Percentiles rank a stretch among this genome's conserved stretches.
Evolutionary conservation across 2,888 invertebrate genomes (phyloP).

Genomic region (Acanthosoma haemorrhoidale): DNA sequence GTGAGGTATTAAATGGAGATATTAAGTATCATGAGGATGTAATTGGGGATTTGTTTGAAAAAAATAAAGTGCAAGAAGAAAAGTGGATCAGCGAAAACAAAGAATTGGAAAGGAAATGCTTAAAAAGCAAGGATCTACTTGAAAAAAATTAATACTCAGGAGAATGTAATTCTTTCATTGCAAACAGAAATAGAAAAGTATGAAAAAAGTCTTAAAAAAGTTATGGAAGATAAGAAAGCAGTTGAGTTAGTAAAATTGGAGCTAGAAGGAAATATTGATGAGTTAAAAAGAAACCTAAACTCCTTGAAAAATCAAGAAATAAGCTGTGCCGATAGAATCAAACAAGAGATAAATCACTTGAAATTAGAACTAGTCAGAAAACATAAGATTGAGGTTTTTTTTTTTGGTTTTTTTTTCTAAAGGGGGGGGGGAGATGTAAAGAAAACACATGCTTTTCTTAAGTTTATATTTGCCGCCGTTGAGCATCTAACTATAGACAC

Average conservation of each 20-base stretch:
- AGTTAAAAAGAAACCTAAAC: neutral
- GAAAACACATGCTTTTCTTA: too few relatives aligned
- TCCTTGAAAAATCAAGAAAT: neutral
- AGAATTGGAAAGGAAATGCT: neutral
- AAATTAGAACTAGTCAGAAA: too few relatives aligned
- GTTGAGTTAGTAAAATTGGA: neutral
- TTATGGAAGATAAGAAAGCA: neutral
- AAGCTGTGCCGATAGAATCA: too few relatives aligned
- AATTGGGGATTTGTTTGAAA: neutral
- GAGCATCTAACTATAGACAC: too few relatives aligned
- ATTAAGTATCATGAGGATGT: constrained; percentile 6
- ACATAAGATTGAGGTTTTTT: too few relatives aligned
- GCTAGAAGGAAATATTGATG: neutral
- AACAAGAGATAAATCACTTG: too few relatives aligned
- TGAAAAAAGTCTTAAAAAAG: neutral
- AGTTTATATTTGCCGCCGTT: too few relatives aligned
- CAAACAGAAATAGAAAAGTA: neutral
- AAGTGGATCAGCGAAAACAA: neutral
- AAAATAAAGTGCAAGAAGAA: neutral
- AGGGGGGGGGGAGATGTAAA: too few relatives aligned
- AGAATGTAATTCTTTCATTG: neutral
- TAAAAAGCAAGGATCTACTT: neutral
- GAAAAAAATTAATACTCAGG: neutral
- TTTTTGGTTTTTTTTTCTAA: too few relatives aligned
- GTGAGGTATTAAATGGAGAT: neutral